A percentile compares a stretch with the other conserved stretches of the same genome.
Conservation (phyloP, 2,888 invertebrate species). For the Volucella zonaria region DNA sequence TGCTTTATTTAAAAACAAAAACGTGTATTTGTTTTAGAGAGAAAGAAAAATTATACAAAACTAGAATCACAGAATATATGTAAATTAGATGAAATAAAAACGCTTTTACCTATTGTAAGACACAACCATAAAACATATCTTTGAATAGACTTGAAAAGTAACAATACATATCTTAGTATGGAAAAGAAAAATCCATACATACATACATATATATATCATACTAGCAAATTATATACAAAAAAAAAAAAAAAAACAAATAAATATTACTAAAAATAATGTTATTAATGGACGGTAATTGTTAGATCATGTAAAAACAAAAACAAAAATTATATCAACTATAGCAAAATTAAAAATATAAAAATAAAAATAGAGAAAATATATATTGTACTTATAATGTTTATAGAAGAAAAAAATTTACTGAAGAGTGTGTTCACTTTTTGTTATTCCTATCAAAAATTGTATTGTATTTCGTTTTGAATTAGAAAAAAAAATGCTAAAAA, state of each 20-base stretch:
- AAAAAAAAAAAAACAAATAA: conserved; percentile 14
- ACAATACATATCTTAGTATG: conserved; percentile 79
- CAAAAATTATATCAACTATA: background rate
- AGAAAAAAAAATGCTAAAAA: conserved; percentile 5
- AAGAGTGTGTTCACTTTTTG: conserved; percentile 70
- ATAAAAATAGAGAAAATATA: conserved; percentile 7
- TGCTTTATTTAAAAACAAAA: conserved; percentile 34
- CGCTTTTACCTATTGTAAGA: conserved; percentile 27
- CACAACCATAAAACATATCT: conserved; percentile 71
- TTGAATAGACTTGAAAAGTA: conserved; percentile 79
- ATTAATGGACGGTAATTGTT: conserved; percentile 34
- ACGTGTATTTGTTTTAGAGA: conserved; percentile 30
- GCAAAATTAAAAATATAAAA: background rate
- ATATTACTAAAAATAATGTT: conserved; percentile 8
- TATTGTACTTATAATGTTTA: conserved; percentile 19
- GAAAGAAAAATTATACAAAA: conserved; percentile 5
- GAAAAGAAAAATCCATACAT: conserved; percentile 52
- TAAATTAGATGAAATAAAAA: conserved; percentile 34
- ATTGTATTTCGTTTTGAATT: conserved; percentile 48
- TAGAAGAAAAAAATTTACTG: conserved; percentile 38
- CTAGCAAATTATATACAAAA: conserved; percentile 27
- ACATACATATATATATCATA: conserved; percentile 41
- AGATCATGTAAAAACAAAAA: conserved; percentile 17
- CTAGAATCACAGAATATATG: conserved; percentile 1
- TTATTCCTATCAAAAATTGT: conserved; percentile 52